phyloP scores from a whole-genome alignment of 2,113 vertebrate genomes.

The Cairina moschata region DNA sequence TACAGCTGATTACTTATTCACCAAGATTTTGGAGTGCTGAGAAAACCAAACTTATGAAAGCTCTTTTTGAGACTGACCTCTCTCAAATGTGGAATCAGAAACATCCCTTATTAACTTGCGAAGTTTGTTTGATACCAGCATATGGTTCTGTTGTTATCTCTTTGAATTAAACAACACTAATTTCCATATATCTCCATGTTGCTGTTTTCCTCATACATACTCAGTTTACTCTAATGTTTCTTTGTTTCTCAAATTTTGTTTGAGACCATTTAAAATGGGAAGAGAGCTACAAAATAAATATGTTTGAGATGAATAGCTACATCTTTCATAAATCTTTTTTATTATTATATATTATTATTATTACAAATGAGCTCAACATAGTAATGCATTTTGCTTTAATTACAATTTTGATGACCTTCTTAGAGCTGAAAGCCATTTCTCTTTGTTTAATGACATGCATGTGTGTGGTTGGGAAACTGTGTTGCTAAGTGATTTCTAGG shows the following conservation, averaged over 20 bases:
- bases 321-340: slow-evolving; percentile 53
- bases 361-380: slow-evolving; percentile 29
- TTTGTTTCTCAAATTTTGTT: slow-evolving; percentile 14
- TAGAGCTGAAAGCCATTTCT: slow-evolving; percentile 44
- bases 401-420: slow-evolving; percentile 57
- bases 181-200: not conserved
- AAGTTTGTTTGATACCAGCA: not conserved
- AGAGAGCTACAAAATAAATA: slow-evolving; percentile 29
- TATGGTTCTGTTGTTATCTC: not conserved
- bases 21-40: not conserved
- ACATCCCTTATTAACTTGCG: not conserved
- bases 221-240: not conserved
- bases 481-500: slow-evolving; percentile 66
- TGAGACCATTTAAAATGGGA: slow-evolving; percentile 8
- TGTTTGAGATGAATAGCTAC: slow-evolving; percentile 34
- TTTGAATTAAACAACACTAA: not conserved
- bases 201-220: not conserved
- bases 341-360: slow-evolving; percentile 36
- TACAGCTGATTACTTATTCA: not conserved
- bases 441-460: slow-evolving; percentile 44
- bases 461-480: slow-evolving; percentile 42
- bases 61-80: not conserved
- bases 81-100: not conserved
- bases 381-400: slow-evolving; percentile 63
- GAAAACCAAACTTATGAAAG: not conserved